Conservation (phyloP, 2,888 invertebrate species). For the Patella ulyssiponensis region DNA sequence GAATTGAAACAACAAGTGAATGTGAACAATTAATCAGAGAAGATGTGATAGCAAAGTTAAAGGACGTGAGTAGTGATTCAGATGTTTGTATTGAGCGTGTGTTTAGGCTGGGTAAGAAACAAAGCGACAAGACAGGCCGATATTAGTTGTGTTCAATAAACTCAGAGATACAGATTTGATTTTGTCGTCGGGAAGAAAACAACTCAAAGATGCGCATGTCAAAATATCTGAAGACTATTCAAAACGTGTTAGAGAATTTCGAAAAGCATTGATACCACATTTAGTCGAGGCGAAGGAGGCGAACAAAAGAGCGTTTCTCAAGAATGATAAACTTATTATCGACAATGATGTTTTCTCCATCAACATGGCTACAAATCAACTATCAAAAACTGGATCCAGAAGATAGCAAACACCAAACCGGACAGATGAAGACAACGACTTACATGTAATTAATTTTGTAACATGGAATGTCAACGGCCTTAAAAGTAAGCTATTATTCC, state of each 20-base stretch:
- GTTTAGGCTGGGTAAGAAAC: background rate
- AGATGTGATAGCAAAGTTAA: background rate
- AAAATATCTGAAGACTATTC: slow-evolving; percentile 13
- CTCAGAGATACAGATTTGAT: background rate
- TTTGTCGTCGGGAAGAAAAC: background rate
- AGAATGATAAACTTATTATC: slow-evolving; percentile 12
- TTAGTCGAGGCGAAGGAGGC: slow-evolving; percentile 7
- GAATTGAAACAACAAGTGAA: background rate
- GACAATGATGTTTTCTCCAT: background rate
- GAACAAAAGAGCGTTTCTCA: slow-evolving; percentile 15
- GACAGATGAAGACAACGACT: too few species aligned
- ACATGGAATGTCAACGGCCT: background rate
- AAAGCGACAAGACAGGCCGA: background rate
- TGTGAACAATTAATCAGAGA: background rate
- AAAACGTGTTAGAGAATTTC: background rate
- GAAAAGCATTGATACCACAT: slow-evolving; percentile 8
- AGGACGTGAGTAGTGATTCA: background rate
- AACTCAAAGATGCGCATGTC: background rate
- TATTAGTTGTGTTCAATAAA: background rate
- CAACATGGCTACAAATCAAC: background rate
- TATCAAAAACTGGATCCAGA: background rate
- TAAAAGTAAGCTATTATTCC: background rate
- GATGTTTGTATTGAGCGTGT: background rate
- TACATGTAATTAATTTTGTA: background rate
- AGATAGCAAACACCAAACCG: background rate